These are phyloP conservation scores for Odontophorus gujanensis DNA, from an alignment of 2,113 vertebrate species.

Conservation along the genomic window DNA sequence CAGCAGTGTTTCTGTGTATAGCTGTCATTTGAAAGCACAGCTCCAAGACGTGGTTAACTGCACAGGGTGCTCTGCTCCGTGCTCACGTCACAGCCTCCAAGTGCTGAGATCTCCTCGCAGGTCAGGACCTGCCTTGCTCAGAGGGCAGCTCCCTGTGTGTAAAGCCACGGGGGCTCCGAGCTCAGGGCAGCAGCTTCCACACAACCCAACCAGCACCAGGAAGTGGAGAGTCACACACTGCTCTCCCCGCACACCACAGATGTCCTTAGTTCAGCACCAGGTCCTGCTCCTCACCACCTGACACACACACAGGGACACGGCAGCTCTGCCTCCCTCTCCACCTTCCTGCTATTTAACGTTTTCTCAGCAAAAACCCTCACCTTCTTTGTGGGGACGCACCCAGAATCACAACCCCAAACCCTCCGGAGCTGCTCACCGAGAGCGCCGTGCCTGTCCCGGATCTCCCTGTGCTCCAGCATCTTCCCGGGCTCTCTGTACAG, in stretches of 20 bases:
- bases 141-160: background rate
- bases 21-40: background rate
- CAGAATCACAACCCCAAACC: background rate
- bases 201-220: too few species aligned
- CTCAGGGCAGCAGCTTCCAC: background rate
- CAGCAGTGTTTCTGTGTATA: background rate
- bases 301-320: background rate
- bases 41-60: background rate
- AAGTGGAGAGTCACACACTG: background rate
- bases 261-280: too few species aligned
- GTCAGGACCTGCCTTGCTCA: background rate
- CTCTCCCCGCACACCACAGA: background rate
- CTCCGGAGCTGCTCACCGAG: constrained; percentile 78
- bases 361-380: background rate
- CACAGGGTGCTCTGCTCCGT: rapidly evolving
- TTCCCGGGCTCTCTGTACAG: constrained; percentile 92
- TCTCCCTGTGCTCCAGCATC: constrained; percentile 90
- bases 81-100: background rate
- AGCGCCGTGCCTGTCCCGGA: constrained; percentile 87
- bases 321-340: background rate
- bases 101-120: background rate
- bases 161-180: background rate
- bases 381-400: background rate
- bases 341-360: background rate
- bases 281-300: background rate